These are phyloP conservation scores for Dendrolimus pini DNA, from an alignment of 2,888 invertebrate species.

Conservation along the genomic window DNA sequence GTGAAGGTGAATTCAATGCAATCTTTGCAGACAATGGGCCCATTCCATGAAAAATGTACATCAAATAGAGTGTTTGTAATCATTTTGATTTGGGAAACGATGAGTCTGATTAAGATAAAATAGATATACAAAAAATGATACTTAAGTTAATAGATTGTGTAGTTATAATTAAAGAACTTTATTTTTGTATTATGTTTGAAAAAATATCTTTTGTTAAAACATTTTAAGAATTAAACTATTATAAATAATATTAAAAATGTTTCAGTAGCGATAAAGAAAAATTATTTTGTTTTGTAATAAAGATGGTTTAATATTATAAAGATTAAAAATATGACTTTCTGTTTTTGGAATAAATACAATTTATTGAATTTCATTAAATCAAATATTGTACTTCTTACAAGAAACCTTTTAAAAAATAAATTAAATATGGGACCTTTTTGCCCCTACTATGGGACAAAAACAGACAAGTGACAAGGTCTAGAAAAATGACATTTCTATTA, in stretches of 20 bases:
- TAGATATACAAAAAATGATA: too few relatives aligned
- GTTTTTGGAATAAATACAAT: neutral
- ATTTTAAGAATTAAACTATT: conserved; percentile 7
- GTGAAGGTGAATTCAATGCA: too few relatives aligned
- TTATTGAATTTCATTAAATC: neutral
- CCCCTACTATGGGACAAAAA: neutral
- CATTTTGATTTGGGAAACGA: too few relatives aligned
- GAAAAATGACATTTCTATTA: neutral
- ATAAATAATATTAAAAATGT: neutral
- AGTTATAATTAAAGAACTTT: too few relatives aligned
- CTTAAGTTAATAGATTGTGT: too few relatives aligned
- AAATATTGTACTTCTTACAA: neutral
- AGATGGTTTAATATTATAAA: neutral
- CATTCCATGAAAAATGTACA: too few relatives aligned
- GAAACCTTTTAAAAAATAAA: neutral
- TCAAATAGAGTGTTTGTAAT: too few relatives aligned
- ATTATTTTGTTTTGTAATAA: neutral
- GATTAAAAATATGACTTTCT: neutral
- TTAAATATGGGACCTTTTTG: neutral
- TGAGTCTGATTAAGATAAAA: too few relatives aligned
- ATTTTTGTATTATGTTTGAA: too few relatives aligned
- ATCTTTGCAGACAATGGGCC: too few relatives aligned
- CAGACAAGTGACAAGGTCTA: neutral
- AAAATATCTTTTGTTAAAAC: conserved; percentile 2
- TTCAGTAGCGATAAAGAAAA: neutral